Percentiles rank a stretch among this genome's conserved stretches.
Conservation (phyloP, 2,888 invertebrate species). For the Panzeria rudis region DNA sequence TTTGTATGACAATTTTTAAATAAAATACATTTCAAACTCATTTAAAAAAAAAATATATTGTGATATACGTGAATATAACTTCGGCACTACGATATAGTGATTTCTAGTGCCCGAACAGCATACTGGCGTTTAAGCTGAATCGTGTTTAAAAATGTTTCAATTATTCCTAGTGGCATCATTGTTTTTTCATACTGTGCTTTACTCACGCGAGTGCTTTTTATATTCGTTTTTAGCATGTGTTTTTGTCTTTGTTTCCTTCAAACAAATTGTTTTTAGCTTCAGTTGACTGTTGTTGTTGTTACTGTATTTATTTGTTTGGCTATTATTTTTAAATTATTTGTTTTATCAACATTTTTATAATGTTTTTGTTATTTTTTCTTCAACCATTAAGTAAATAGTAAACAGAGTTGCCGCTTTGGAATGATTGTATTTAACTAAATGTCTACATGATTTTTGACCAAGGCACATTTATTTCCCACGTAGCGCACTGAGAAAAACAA, state of each 20-base stretch:
- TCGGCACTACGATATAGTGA: too few species aligned
- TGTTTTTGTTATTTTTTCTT: slow-evolving; percentile 41
- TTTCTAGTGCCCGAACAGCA: too few species aligned
- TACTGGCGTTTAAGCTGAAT: too few species aligned
- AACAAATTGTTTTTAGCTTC: slow-evolving; percentile 30
- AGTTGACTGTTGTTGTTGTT: not conserved
- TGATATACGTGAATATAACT: too few species aligned
- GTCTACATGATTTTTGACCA: too few species aligned
- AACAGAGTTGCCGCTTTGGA: not conserved
- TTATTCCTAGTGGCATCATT: slow-evolving; percentile 32
- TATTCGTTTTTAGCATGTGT: slow-evolving; percentile 1
- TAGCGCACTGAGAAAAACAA: too few species aligned
- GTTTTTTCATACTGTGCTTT: not conserved
- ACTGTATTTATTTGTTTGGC: slow-evolving; percentile 28
- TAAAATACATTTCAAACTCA: too few species aligned
- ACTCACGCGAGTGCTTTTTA: slow-evolving; percentile 24
- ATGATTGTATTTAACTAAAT: too few species aligned
- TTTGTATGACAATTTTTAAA: too few species aligned
- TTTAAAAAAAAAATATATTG: too few species aligned
- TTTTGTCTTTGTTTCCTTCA: slow-evolving; percentile 11
- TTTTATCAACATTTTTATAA: not conserved
- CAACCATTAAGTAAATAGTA: slow-evolving; percentile 8
- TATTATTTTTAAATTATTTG: slow-evolving; percentile 32
- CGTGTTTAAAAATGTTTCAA: not conserved
- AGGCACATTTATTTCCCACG: too few species aligned